Evolutionary conservation across 37 sponge, comb jelly and placozoan genomes (phyloP), one percentile per base, ranked within the genome.

Genomic region (Cladorhizidae sp.): DNA sequence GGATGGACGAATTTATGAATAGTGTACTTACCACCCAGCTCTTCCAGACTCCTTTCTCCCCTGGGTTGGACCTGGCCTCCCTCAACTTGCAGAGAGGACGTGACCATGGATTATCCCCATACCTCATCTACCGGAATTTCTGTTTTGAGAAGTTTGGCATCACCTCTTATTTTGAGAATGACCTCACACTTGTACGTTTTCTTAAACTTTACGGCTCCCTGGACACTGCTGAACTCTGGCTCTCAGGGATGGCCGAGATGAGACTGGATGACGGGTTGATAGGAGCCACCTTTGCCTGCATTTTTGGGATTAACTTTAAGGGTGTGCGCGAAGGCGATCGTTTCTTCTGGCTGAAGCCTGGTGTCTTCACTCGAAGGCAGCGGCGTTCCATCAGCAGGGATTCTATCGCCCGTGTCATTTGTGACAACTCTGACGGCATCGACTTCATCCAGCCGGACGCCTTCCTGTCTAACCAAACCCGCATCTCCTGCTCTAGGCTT

Each of bases 221-320:
- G 21, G 81, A 83, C 33, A 75, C 50, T 28, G 56, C 86, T 7
- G 97, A 97, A 54, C 78, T 89, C 25, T 97, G 92, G 85, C 67
- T 89, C 0, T 92, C 86, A 23, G 94, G 94, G 12, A 40, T 93
- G 32, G 83, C 92, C 3, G 97, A 97, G 78, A 50, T 70, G 23
- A 78, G 86, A 51, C 64, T 97, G 0, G 78, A 81, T 20, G 93
- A 84, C 14, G 65, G 85, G 26, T 68, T 93, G 12, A 67, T 97
- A 8, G 97, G 97, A 22, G 72, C 94, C 22, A 93, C 94, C 7
- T 91, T 91, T 70, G 80, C 94, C n/a, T 97, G 97, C 63, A 91
- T 97, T 56, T 85, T 97, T 75, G 91, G 83, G 9, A 51, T 88
- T 42, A 87, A 86, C 17, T 97, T 97, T 70, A 82, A 69, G 41